Conservation (phyloP, 37 sponge, comb jelly and placozoan genomes). For the Petrosia ficiformis region DNA sequence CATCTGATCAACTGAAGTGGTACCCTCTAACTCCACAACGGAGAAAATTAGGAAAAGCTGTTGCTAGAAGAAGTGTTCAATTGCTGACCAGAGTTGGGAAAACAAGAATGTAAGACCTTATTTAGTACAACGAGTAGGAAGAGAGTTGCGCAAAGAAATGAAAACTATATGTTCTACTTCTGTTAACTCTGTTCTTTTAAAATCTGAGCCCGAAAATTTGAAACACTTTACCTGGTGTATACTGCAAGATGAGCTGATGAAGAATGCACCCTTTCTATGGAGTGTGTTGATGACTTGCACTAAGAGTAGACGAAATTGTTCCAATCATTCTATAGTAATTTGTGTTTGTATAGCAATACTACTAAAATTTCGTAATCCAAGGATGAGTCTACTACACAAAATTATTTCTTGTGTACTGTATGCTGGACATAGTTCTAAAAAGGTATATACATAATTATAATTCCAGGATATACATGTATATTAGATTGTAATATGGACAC, state of each 20-base stretch:
- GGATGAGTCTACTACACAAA: slow-evolving; percentile 23
- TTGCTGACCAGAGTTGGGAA: background rate
- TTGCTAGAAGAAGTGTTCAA: slow-evolving; percentile 10
- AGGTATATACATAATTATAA: slow-evolving; percentile 26
- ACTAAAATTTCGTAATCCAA: background rate
- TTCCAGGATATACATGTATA: too few relatives aligned
- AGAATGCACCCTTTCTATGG: too few relatives aligned
- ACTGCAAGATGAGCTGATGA: too few relatives aligned
- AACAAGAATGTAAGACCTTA: background rate
- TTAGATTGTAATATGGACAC: too few relatives aligned
- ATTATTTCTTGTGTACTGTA: slow-evolving; percentile 7
- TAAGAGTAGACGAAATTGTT: too few relatives aligned
- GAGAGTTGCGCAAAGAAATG: slow-evolving; percentile 11
- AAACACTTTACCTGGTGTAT: too few relatives aligned
- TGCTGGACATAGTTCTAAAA: slow-evolving; percentile 12
- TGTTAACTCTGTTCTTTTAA: slow-evolving; percentile 18
- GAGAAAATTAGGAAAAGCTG: slow-evolving; percentile 2
- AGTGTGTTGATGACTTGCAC: too few relatives aligned
- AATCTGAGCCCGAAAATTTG: too few relatives aligned
- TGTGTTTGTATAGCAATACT: slow-evolving; percentile 17
- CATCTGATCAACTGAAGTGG: too few relatives aligned
- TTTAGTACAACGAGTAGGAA: background rate
- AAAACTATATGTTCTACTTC: slow-evolving; percentile 2
- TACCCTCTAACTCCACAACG: slow-evolving; percentile 1
- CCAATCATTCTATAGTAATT: too few relatives aligned